Evolutionary conservation across 2,888 invertebrate genomes (phyloP).

Genomic region (Acrobasis consociella): DNA sequence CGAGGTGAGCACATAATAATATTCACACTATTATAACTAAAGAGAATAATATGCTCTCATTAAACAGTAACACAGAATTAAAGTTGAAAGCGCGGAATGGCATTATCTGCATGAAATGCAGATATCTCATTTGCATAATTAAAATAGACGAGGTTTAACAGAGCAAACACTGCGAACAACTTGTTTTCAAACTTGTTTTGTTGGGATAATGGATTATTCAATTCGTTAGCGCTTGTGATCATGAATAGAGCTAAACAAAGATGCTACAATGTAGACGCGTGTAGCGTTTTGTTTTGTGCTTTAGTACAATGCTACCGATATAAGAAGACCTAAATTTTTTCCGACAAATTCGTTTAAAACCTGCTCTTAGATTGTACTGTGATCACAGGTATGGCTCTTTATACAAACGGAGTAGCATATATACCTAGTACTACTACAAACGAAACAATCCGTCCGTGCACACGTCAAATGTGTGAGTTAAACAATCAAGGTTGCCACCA

Average conservation of each 20-base stretch:
- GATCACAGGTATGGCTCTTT: too few species aligned
- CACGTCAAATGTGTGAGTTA: too few species aligned
- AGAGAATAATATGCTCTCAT: conserved; percentile 11
- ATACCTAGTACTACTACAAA: too few species aligned
- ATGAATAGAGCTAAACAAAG: not conserved
- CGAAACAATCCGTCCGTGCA: too few species aligned
- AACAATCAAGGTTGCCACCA: too few species aligned
- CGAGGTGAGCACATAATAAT: conserved; percentile 3
- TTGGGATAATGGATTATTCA: conserved; percentile 14
- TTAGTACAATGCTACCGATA: too few species aligned
- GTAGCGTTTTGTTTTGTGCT: too few species aligned
- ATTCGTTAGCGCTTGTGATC: conserved; percentile 1
- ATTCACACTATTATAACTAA: not conserved
- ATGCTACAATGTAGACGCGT: not conserved
- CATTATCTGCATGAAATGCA: conserved; percentile 15
- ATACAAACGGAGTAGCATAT: too few species aligned
- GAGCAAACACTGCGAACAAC: conserved; percentile 4
- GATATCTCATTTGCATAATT: conserved; percentile 22
- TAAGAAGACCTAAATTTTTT: too few species aligned
- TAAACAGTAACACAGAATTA: conserved; percentile 21
- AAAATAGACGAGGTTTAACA: conserved; percentile 19
- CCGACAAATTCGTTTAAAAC: too few species aligned
- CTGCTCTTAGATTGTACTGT: too few species aligned
- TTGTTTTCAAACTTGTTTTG: conserved; percentile 10
- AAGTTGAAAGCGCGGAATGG: conserved; percentile 20